Conservation (phyloP, 2,797 vertebrate genomes). For the Intellagama lesueurii region DNA sequence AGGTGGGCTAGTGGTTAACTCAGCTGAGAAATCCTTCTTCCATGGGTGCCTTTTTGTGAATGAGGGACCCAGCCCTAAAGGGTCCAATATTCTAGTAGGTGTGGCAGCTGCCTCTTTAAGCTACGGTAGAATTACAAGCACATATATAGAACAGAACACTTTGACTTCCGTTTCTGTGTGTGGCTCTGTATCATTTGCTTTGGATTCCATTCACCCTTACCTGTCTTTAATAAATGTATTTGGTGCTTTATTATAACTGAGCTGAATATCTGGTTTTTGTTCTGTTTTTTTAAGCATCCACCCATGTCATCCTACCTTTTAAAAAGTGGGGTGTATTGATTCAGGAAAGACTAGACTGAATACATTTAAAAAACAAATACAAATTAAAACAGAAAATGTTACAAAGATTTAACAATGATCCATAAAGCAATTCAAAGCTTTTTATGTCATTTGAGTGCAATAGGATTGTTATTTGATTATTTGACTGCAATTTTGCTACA, state of each 20-base stretch:
- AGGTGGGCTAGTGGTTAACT: neutral
- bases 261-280: neutral
- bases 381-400: neutral
- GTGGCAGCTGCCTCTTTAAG: neutral
- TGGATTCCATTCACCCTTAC: neutral
- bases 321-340: neutral
- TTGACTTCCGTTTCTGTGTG: neutral
- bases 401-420: too few relatives aligned
- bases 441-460: neutral
- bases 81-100: neutral
- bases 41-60: neutral
- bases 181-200: neutral
- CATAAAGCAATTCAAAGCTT: neutral
- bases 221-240: slow-evolving; percentile 16
- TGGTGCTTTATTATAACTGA: neutral
- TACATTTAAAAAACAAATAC: neutral
- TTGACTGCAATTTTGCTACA: too few relatives aligned
- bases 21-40: neutral
- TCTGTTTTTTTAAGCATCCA: neutral
- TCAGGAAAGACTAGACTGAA: neutral
- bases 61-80: neutral
- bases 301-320: too few relatives aligned
- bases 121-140: neutral
- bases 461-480: too few relatives aligned
- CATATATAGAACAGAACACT: neutral